Conservation (phyloP, 2,113 vertebrate species). For the Pristiophorus japonicus region DNA sequence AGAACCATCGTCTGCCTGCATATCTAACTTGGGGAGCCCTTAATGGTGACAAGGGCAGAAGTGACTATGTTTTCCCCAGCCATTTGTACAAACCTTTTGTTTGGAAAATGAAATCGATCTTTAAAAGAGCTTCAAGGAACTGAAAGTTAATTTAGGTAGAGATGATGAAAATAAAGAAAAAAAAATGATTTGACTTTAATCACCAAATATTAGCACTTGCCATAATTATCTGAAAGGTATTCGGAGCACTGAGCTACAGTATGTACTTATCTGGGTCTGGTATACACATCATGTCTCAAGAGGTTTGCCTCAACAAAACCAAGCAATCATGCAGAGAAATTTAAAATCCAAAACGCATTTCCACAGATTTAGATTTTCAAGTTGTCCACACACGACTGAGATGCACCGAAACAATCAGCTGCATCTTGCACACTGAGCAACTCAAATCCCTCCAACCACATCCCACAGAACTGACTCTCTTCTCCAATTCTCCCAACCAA, state of each 20-base stretch:
- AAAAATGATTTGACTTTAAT: background rate
- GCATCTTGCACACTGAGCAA: background rate
- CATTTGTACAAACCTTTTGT: background rate
- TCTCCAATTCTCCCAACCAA: background rate
- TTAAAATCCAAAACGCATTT: background rate
- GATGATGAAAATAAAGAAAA: background rate
- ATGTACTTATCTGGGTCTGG: background rate
- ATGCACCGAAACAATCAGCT: background rate
- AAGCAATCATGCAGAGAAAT: background rate
- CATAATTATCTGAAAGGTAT: background rate
- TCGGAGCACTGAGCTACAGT: background rate
- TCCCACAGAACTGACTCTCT: background rate
- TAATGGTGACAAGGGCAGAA: background rate
- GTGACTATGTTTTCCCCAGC: background rate
- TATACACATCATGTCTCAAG: background rate
- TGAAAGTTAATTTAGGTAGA: background rate
- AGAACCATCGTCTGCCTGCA: background rate
- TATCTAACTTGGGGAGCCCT: background rate
- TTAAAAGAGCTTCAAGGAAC: background rate
- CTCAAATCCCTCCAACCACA: background rate
- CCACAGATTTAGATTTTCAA: background rate
- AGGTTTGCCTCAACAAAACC: background rate
- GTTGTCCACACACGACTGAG: background rate
- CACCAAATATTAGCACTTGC: background rate
- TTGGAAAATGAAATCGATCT: background rate